Evolutionary conservation across 2,888 invertebrate species (phyloP).

Genomic region (Lottia scabra): DNA sequence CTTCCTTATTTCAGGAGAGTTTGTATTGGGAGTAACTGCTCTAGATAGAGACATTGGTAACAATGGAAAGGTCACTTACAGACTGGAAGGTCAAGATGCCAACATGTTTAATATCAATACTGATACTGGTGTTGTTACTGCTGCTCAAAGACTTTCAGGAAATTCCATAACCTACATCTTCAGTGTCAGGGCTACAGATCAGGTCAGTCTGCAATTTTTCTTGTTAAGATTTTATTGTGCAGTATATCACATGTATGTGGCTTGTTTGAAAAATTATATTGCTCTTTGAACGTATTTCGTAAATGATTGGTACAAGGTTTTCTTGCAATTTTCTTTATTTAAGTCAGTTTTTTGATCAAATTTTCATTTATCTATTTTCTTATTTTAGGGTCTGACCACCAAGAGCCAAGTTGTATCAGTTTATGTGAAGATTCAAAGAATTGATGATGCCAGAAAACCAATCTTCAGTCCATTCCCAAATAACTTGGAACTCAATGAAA

Average conservation of each 20-base stretch:
- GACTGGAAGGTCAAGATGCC: conserved; percentile 81
- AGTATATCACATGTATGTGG: no score
- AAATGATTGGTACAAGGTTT: background rate
- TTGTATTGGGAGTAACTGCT: conserved; percentile 91
- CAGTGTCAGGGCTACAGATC: conserved; percentile 80
- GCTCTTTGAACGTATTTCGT: background rate
- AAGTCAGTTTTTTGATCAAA: no score
- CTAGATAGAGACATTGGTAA: conserved; percentile 84
- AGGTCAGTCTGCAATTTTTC: conserved; percentile 66
- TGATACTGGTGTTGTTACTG: conserved; percentile 88
- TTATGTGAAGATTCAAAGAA: conserved; percentile 81
- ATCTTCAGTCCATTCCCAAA: conserved; percentile 74
- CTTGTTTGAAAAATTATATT: background rate
- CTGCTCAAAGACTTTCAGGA: conserved; percentile 69
- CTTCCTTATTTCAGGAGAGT: conserved; percentile 73
- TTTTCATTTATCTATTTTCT: background rate
- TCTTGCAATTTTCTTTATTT: no score
- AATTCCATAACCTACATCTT: conserved; percentile 51
- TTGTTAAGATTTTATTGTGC: no score
- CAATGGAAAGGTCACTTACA: conserved; percentile 86
- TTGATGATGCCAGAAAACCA: conserved; percentile 78
- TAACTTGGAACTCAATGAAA: conserved; percentile 74
- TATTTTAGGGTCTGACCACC: conserved; percentile 74
- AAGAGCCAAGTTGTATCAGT: conserved; percentile 82
- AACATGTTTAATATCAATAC: conserved; percentile 82